These are phyloP conservation scores for Eolophus roseicapilla DNA, from an alignment of 2,113 vertebrate genomes.

Conservation along the genomic window DNA sequence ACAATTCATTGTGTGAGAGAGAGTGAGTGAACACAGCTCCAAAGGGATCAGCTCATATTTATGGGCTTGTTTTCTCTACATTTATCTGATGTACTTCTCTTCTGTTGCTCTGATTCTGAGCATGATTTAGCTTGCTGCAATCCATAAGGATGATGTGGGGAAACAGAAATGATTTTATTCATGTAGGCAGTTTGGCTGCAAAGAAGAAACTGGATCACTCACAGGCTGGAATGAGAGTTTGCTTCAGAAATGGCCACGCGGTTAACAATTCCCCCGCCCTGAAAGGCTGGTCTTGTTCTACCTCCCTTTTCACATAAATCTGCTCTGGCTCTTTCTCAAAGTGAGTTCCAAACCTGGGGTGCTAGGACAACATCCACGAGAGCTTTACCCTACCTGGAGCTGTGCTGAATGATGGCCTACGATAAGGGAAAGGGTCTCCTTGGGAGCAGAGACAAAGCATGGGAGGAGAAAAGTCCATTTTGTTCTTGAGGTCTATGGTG, in stretches of 20 bases:
- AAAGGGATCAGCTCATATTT: neutral
- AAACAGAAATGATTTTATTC: neutral
- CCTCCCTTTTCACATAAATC: neutral
- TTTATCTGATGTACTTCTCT: neutral
- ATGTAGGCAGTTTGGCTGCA: neutral
- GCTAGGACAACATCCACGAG: neutral
- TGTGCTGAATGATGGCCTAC: neutral
- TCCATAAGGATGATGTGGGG: neutral
- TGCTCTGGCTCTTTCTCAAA: neutral
- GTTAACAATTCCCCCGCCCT: neutral
- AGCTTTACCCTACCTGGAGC: neutral
- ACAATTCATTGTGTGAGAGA: neutral
- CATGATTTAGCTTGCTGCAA: neutral
- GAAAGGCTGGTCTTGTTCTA: neutral
- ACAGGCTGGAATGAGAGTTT: neutral
- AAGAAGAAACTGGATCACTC: neutral
- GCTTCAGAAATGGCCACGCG: neutral
- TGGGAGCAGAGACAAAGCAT: neutral
- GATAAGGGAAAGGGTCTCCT: neutral
- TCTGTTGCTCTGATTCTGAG: neutral
- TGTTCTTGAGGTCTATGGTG: neutral
- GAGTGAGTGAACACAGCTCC: neutral
- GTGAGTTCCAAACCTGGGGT: neutral
- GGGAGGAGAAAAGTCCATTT: neutral
- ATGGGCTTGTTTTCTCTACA: neutral